These are phyloP conservation scores for Zapornia atra DNA, from an alignment of 2,113 vertebrate genomes.

Conservation along the genomic window DNA sequence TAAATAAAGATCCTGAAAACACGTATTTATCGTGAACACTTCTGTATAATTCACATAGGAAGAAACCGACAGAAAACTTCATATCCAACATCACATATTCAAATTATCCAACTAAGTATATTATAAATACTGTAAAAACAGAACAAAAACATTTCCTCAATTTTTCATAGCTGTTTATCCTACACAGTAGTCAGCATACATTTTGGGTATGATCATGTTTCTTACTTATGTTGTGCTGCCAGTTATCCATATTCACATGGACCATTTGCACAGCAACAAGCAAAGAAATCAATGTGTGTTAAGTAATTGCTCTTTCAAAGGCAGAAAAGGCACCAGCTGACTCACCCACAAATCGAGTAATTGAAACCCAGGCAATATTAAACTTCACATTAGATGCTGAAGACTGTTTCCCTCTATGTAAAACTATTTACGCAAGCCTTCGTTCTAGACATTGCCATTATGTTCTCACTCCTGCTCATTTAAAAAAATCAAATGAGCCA, in stretches of 20 bases:
- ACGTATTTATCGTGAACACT: not conserved
- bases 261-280: not conserved
- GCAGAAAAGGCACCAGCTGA: not conserved
- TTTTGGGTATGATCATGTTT: not conserved
- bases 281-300: not conserved
- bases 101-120: not conserved
- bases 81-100: not conserved
- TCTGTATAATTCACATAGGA: not conserved
- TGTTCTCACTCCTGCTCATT: not conserved
- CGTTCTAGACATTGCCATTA: not conserved
- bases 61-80: not conserved
- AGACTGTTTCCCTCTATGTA: not conserved
- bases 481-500: not conserved
- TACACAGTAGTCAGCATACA: not conserved
- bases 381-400: not conserved
- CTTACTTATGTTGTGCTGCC: not conserved
- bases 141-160: not conserved
- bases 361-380: not conserved
- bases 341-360: not conserved
- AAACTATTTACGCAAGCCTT: not conserved
- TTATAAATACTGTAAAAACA: not conserved
- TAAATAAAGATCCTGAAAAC: not conserved
- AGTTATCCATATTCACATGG: not conserved
- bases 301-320: not conserved
- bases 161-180: not conserved